Conservation (phyloP, 2,797 vertebrate genomes). For the Falco cherrug region DNA sequence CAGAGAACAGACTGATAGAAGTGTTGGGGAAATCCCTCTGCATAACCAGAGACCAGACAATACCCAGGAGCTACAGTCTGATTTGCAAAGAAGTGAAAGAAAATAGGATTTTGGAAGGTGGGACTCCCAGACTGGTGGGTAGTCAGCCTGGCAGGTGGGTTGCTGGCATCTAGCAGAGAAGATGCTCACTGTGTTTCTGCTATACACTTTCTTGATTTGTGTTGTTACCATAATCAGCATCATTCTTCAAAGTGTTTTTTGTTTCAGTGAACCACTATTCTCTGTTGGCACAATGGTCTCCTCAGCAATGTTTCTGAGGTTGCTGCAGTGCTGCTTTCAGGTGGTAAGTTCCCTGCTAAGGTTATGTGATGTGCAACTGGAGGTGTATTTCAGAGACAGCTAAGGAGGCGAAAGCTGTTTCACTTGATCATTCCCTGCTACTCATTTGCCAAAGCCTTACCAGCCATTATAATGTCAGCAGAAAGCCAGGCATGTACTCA, state of each 20-base stretch:
- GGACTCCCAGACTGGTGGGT: not conserved
- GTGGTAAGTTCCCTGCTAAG: not conserved
- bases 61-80: not conserved
- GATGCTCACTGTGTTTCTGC: not conserved
- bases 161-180: not conserved
- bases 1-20: not conserved
- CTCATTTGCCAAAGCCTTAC: not conserved
- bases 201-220: rapidly evolving
- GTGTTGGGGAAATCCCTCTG: not conserved
- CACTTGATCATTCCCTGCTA: not conserved
- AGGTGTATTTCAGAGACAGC: not conserved
- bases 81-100: not conserved
- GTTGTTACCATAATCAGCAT: not conserved
- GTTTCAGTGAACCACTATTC: not conserved
- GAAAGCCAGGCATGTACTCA: not conserved
- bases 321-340: not conserved
- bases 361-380: not conserved
- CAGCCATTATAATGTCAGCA: not conserved
- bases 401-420: not conserved
- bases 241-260: not conserved
- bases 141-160: not conserved
- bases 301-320: not conserved
- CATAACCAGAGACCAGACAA: not conserved
- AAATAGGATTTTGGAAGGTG: not conserved
- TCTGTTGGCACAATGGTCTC: not conserved